phyloP scores from a whole-genome alignment of 2,888 invertebrate species.

The Ennomos erosarius region DNA sequence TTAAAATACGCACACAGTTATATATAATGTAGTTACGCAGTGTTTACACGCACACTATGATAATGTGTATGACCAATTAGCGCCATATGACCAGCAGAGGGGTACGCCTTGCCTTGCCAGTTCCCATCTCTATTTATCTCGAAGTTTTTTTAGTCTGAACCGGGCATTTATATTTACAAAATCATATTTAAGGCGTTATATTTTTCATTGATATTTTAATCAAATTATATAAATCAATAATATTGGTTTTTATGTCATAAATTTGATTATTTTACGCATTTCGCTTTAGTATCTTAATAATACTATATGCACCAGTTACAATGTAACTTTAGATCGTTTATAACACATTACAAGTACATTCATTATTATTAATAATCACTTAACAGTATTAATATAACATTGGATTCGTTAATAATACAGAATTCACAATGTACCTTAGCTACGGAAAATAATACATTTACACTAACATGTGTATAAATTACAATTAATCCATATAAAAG shows the following conservation, averaged over 20 bases:
- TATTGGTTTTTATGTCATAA: not conserved
- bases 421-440: constrained; percentile 23
- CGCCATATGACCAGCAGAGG: too few species aligned
- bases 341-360: constrained; percentile 27
- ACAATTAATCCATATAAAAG: constrained; percentile 33
- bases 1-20: too few species aligned
- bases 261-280: constrained; percentile 13
- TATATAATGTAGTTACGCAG: too few species aligned
- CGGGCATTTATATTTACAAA: too few species aligned
- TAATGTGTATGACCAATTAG: too few species aligned
- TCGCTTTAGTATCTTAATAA: constrained; percentile 26
- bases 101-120: too few species aligned
- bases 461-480: constrained; percentile 34
- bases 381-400: constrained; percentile 13
- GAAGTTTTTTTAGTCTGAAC: too few species aligned
- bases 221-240: too few species aligned
- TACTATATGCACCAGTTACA: constrained; percentile 24
- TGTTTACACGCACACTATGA: too few species aligned
- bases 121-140: too few species aligned
- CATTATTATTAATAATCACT: constrained; percentile 21
- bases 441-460: constrained; percentile 32
- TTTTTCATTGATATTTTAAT: too few species aligned
- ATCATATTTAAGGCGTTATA: too few species aligned
- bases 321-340: constrained; percentile 22
- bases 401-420: constrained; percentile 21